Conservation (phyloP, 2,113 vertebrate species). For the Salvelinus fontinalis region DNA sequence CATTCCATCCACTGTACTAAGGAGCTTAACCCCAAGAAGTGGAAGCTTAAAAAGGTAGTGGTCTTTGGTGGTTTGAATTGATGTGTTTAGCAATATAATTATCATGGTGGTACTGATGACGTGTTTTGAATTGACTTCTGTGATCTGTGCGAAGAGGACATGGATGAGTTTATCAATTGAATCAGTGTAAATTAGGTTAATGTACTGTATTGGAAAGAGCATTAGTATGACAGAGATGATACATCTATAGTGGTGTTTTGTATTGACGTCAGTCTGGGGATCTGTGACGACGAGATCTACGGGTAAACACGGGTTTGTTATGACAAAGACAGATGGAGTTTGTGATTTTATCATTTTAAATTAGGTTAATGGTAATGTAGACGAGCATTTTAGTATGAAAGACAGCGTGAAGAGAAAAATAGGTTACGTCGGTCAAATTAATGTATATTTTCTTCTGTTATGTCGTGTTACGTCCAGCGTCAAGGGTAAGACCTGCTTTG, state of each 20-base stretch:
- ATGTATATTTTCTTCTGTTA: not conserved
- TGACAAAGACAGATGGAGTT: not conserved
- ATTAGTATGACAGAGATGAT: not conserved
- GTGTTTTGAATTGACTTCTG: not conserved
- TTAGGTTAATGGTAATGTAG: not conserved
- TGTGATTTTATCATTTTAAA: not conserved
- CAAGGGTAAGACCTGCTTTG: not conserved
- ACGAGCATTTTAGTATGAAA: constrained; percentile 53
- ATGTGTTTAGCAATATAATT: no score
- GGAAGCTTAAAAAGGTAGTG: constrained; percentile 63
- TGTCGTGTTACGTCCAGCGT: not conserved
- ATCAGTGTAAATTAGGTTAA: not conserved
- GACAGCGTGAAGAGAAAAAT: constrained; percentile 68
- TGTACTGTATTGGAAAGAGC: not conserved
- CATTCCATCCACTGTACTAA: constrained; percentile 50
- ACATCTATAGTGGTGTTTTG: not conserved
- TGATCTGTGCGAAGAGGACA: not conserved
- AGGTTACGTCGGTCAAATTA: constrained; percentile 46
- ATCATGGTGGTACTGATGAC: no score
- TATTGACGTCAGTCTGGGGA: not conserved
- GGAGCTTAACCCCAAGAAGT: constrained; percentile 64
- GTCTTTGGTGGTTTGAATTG: no score
- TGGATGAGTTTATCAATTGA: not conserved
- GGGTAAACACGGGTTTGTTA: not conserved
- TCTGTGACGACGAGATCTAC: not conserved